Evolutionary conservation across 2,113 vertebrate species (phyloP), one percentile per base, ranked within the genome.

Genomic region (Lepus timidus): DNA sequence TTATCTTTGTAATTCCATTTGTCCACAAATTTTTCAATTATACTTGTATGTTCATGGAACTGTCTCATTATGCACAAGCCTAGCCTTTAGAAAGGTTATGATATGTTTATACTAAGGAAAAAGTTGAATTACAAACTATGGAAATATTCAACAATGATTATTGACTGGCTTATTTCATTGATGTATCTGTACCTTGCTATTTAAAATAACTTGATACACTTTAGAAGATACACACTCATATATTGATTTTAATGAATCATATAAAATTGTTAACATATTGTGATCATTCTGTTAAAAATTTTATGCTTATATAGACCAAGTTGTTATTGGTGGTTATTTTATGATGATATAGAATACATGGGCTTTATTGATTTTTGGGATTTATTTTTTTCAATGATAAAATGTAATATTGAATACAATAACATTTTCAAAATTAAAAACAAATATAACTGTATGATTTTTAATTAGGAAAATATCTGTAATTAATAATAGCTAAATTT

Each of bases 131-230:
- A 83, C 11, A 74, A 93, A 73, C 51, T 10, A 52, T 44, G 9
- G 67, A 90, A 90, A 39, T 75, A 39, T 20, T 19, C 23, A 78
- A 78, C 20, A 64, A 75, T 62, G 36, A 61, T 52, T 75, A 61
- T 52, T 75, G 11, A 33, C 58, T 62, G 3, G 0, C 36, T 61
- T 78, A 73, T 79, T 81, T 70, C 27, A 78, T 33, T 29, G 80
- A 1, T 78, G 29, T 64, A 17, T 36, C 17, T 65, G 65, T 36
- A 82, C 58, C 92, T 90, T 90, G 17, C 6, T 6, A 90, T 39
- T 90, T 76, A 96, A 86, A 78, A 80, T 79, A 79, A 71, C 58
- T 86, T 82, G 65, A 61, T 51, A 78, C 33, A 82, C 36, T 79
- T 65, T 49, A 78, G 88, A 91, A n/a, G 3, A 58, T 58, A 67